These are phyloP conservation scores for Hepsetus odoe DNA, from an alignment of 2,113 vertebrate genomes.

Conservation along the genomic window DNA sequence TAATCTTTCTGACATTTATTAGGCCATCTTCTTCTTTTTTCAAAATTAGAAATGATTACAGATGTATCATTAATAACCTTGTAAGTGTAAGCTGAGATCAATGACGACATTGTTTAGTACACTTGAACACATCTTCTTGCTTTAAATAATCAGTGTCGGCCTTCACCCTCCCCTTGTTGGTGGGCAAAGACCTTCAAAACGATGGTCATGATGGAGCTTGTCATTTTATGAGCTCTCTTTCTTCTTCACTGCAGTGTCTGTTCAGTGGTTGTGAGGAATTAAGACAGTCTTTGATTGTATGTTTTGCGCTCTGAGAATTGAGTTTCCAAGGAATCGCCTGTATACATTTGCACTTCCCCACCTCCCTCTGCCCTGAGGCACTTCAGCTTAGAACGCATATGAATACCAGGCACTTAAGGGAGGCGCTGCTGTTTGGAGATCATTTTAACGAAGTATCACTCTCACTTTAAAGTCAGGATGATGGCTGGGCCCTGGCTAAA, in stretches of 20 bases:
- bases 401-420: slow-evolving; percentile 15
- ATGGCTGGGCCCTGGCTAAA: not conserved
- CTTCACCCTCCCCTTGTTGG: not conserved
- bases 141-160: too few relatives aligned
- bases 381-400: slow-evolving; percentile 21
- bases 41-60: too few relatives aligned
- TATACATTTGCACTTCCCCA: slow-evolving; percentile 34
- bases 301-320: slow-evolving; percentile 1
- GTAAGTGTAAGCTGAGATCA: not conserved
- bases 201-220: not conserved
- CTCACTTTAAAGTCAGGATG: not conserved
- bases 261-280: not conserved
- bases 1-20: too few relatives aligned
- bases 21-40: too few relatives aligned
- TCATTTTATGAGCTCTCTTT: not conserved
- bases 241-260: not conserved
- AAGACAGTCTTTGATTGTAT: not conserved
- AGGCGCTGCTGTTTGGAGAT: not conserved
- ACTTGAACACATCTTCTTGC: too few relatives aligned
- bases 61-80: too few relatives aligned
- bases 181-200: not conserved
- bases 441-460: slow-evolving; percentile 6
- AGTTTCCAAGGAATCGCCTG: slow-evolving; percentile 26
- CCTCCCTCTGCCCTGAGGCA: slow-evolving; percentile 5
- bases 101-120: not conserved